Conservation (phyloP, 2,797 vertebrate species). For the Clarias laeviceps region DNA sequence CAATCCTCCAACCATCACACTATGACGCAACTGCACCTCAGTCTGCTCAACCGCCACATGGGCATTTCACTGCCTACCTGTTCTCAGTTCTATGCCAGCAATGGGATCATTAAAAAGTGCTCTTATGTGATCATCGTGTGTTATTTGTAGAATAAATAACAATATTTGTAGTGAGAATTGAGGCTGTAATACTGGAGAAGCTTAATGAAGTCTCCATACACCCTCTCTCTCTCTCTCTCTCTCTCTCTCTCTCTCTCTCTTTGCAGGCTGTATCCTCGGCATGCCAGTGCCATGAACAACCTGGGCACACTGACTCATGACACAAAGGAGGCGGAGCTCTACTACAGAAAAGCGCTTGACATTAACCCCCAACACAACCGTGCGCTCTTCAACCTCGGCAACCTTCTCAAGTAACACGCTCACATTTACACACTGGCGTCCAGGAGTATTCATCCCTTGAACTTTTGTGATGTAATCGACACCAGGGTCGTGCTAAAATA, state of each 20-base stretch:
- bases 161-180: slow-evolving; percentile 18
- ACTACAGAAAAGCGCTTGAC: slow-evolving; percentile 88
- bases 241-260: not conserved
- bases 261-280: slow-evolving; percentile 88
- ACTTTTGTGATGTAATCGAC: not conserved
- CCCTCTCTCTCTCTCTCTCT: not conserved
- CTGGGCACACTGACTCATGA: slow-evolving; percentile 88
- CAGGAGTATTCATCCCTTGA: not conserved
- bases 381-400: slow-evolving; percentile 95
- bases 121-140: not conserved
- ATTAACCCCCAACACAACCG: slow-evolving; percentile 91
- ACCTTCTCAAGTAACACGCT: slow-evolving; percentile 87
- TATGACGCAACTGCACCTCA: too few species aligned
- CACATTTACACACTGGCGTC: slow-evolving; percentile 12
- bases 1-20: too few species aligned
- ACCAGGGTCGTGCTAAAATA: not conserved
- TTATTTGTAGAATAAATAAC: slow-evolving; percentile 3
- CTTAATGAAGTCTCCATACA: slow-evolving; percentile 39
- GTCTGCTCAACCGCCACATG: too few species aligned
- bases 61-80: too few species aligned
- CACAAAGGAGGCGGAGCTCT: slow-evolving; percentile 81
- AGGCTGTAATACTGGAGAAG: slow-evolving; percentile 1
- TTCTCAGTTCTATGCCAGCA: too few species aligned
- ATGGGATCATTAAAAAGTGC: not conserved
- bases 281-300: slow-evolving; percentile 96